phyloP scores from a whole-genome alignment of 1,140 invertebrate species.

The Apis cerana region DNA sequence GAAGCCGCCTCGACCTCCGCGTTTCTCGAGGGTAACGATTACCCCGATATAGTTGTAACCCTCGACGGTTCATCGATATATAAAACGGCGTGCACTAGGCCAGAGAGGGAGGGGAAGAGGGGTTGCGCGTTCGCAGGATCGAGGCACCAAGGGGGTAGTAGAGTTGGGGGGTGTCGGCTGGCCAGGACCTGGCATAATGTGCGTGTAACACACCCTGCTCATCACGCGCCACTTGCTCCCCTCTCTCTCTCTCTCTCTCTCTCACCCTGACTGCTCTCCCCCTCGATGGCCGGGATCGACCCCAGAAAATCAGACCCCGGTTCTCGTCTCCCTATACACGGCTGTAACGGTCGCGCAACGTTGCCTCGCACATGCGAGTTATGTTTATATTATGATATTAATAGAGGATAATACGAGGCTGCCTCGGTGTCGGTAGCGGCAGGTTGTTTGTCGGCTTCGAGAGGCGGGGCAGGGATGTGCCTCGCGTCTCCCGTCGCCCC shows the following conservation, averaged over 20 bases:
- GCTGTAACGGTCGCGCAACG: constrained; percentile 52
- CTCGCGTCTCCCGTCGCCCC: not conserved
- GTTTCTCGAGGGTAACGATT: constrained; percentile 60
- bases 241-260: constrained; percentile 34
- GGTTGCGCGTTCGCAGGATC: constrained; percentile 45
- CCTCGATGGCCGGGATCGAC: constrained; percentile 52
- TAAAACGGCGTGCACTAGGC: constrained; percentile 46
- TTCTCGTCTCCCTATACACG: constrained; percentile 48
- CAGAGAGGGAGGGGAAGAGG: constrained; percentile 12
- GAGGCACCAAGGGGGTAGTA: constrained; percentile 25
- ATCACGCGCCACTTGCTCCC: constrained; percentile 77
- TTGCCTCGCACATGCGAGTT: constrained; percentile 68
- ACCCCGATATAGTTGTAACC: constrained; percentile 71
- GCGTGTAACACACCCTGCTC: constrained; percentile 76
- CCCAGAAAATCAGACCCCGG: constrained; percentile 61
- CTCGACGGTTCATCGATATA: constrained; percentile 57
- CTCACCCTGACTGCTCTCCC: constrained; percentile 6
- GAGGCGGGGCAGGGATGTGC: constrained; percentile 55
- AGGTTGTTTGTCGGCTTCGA: constrained; percentile 71
- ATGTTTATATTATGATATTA: constrained; percentile 81
- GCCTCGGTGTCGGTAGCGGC: constrained; percentile 56
- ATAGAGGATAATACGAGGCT: constrained; percentile 73
- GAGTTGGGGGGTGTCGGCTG: constrained; percentile 38
- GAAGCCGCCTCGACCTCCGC: constrained; percentile 37
- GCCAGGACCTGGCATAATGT: constrained; percentile 72